Base-by-base conservation (phyloP, 2,888 invertebrate genomes). In the Amitus sp. region DNA sequence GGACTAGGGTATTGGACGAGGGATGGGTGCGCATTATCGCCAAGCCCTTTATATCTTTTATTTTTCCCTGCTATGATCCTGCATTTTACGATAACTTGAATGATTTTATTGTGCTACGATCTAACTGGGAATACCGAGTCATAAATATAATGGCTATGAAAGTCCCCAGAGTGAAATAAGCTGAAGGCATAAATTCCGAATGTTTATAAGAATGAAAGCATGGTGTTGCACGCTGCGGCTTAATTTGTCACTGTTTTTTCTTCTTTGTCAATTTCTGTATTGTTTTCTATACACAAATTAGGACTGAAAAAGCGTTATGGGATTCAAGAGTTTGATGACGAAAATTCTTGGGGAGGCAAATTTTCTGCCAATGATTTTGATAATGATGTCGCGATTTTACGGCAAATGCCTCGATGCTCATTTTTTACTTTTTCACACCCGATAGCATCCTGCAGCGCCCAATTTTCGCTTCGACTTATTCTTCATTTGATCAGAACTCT, bases 31-130 rank as follows among this genome's bases (percentile, higher is more conserved):
- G 13, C 39, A 48, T 48, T 39, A 48, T 48, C 39, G 27, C 13
- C 15, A 39, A 9, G 20, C 37, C 20, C 37, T 13, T 12, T 18
- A 27, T 45, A 5, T 2, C 40, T 15, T 56, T 56, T 49, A 46
- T 46, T 17, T 15, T 13, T 39, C 39, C 39, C 47, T 37, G 20
- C 33, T 19, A 17, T 28, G 43, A 45, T 48, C 19, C 12, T 37
- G 37, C 50, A 47, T 50, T 56, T 56, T 42, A 56, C 46, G 40
- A 57, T 50, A 51, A 57, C 42, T 34, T 27, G 47, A 40, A 47
- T 47, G 47, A 46, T 50, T 50, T 57, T 57, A 51, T 46, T 50
- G 50, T 46, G 23, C 23, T 30, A 27, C 40, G 33, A 47, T 50
- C 51, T 30, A 47, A 19, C 30, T 47, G 51, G 43, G 47, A 51